Conservation (phyloP, 2,113 vertebrate genomes). For the Brachyhypopomus gauderio region DNA sequence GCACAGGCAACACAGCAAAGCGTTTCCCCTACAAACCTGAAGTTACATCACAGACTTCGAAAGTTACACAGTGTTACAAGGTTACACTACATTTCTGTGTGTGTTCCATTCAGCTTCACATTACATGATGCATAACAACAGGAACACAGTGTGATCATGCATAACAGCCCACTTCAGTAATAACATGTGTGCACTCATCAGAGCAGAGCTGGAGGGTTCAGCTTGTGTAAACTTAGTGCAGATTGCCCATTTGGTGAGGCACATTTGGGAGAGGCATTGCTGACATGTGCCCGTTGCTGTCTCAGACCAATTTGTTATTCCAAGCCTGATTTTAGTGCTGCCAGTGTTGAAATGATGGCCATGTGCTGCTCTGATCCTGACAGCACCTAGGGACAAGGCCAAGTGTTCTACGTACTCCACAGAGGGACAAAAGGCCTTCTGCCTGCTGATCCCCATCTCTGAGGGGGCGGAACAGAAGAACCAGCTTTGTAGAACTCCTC, state of each 20-base stretch:
- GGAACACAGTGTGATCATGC: constrained; percentile 16
- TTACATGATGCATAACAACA: background rate
- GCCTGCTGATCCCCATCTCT: constrained; percentile 72
- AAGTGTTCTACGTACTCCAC: constrained; percentile 74
- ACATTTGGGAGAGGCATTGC: constrained; percentile 66
- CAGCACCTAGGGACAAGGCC: constrained; percentile 74
- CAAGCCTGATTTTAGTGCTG: constrained; percentile 69
- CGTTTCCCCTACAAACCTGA: background rate
- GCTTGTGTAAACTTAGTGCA: constrained; percentile 53
- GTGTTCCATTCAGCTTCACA: background rate
- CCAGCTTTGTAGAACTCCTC: constrained; percentile 72
- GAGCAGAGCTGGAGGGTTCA: constrained; percentile 37
- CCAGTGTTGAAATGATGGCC: constrained; percentile 76
- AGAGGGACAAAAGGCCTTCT: constrained; percentile 70
- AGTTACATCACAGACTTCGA: constrained; percentile 1
- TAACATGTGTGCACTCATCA: background rate
- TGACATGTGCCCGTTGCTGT: constrained; percentile 69
- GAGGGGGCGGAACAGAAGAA: constrained; percentile 65
- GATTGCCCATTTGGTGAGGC: constrained; percentile 50
- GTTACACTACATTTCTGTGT: background rate
- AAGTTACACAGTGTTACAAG: background rate
- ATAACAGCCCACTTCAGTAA: constrained; percentile 31
- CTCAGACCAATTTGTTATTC: constrained; percentile 81
- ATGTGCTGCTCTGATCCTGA: constrained; percentile 76
- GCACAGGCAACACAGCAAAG: background rate